phyloP scores from a whole-genome alignment of 2,113 vertebrate genomes.

The Struthio camelus region DNA sequence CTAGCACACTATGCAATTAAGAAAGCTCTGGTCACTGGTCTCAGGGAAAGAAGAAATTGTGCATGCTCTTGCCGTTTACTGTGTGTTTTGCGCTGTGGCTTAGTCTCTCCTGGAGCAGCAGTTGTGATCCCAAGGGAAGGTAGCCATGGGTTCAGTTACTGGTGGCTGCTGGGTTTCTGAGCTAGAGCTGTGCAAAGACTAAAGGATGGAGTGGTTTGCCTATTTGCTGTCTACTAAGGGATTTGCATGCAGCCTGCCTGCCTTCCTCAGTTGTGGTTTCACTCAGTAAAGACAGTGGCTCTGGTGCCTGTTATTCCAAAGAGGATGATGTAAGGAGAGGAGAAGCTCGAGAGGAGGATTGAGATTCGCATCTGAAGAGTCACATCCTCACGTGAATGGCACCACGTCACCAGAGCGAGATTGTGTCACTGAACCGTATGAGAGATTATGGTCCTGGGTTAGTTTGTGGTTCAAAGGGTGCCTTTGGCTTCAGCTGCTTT shows the following conservation, averaged over 20 bases:
- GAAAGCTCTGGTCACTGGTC: not conserved
- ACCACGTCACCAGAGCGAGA: conserved; percentile 14
- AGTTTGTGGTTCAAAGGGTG: conserved; percentile 13
- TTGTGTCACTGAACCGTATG: not conserved
- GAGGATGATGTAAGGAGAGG: not conserved
- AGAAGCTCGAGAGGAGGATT: conserved; percentile 1
- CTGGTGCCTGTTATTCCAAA: not conserved
- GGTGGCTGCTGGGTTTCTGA: not conserved
- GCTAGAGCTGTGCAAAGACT: not conserved
- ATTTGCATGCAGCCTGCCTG: not conserved
- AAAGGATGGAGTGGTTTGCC: not conserved
- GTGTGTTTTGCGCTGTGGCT: not conserved
- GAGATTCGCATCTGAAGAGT: not conserved
- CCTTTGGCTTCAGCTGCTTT: conserved; percentile 5
- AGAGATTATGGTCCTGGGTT: not conserved
- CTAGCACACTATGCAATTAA: not conserved
- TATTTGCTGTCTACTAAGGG: not conserved
- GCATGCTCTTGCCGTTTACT: not conserved
- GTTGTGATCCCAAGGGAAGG: not conserved
- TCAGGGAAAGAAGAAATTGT: not conserved
- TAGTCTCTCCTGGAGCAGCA: not conserved
- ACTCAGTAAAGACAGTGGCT: not conserved
- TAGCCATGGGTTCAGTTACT: not conserved
- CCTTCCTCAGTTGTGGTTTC: not conserved
- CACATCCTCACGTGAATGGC: conserved; percentile 46